Base-by-base conservation (phyloP, 1,140 invertebrate genomes). In the Eumaeus atala region DNA sequence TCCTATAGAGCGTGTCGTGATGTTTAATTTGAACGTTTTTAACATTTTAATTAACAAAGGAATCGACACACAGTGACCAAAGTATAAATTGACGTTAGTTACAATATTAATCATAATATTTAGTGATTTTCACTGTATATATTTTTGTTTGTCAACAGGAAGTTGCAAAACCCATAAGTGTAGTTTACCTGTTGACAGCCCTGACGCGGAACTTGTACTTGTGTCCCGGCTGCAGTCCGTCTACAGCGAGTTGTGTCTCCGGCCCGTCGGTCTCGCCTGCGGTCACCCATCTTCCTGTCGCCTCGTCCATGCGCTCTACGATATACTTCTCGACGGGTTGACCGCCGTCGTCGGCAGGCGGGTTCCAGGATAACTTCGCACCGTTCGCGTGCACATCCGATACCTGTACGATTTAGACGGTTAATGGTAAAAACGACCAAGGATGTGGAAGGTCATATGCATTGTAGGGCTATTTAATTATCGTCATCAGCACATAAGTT, bases 151-250 rank as follows among this genome's bases (percentile, higher is more conserved):
- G 4, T 9, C 40, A 44, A 3, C 14, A 14, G 11, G 3, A 9
- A 12, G 5, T n/a, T n/a, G 7, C n/a, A 35, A 48, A 10, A 49
- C 50, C 10, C 38, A 11, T n/a, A 48, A 35, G 35, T 34, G 1
- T 18, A 49, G 60, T 69, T 59, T 1, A 85, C 77, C 95, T 94
- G 74, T 99, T 99, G 35, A 97, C 95, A 18, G 98, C 97, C 28
- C 94, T 90, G 0, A 99, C 97, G 59, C 97, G 88, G 90, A 98
- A 99, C 84, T 98, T 97, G 87, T 99, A 99, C 80, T 97, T 97
- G 70, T 98, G 95, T 54, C 94, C 95, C 0, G 96, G 95, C 36
- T 89, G 91, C 0, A 99, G 83, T 10, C 92, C 95, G 54, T 95
- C 93, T 0, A 97, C 89, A 1, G 92, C 85, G 1, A 96, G 73